Conservation (phyloP, 2,797 vertebrate species). For the Betta splendens region DNA sequence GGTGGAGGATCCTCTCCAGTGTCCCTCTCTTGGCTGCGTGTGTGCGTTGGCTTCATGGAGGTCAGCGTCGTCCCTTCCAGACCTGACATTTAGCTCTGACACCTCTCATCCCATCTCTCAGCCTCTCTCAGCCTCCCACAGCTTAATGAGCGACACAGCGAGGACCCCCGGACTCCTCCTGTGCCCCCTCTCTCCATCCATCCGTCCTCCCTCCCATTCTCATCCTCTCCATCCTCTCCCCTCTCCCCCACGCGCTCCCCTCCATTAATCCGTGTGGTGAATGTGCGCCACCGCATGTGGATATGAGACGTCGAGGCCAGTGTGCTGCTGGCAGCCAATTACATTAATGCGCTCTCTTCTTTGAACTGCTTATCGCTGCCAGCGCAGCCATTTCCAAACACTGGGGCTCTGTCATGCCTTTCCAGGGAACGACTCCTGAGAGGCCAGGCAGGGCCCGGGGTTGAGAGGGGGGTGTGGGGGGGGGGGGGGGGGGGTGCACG, state of each 20-base stretch:
- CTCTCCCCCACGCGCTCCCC: conserved; percentile 57
- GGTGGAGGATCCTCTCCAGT: conserved; percentile 35
- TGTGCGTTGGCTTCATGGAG: conserved; percentile 54
- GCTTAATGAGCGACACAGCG: conserved; percentile 80
- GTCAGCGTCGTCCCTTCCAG: conserved; percentile 65
- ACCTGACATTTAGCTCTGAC: conserved; percentile 82
- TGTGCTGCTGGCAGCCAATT: conserved; percentile 85
- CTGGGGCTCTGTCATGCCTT: conserved; percentile 78
- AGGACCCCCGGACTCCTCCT: conserved; percentile 50
- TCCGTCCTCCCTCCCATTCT: conserved; percentile 65
- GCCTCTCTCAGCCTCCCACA: conserved; percentile 65
- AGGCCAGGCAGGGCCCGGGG: conserved; percentile 59
- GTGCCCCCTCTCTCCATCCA: conserved; percentile 58
- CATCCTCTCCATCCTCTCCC: conserved; percentile 61
- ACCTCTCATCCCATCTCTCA: conserved; percentile 73
- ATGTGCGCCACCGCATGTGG: conserved; percentile 75
- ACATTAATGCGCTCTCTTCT: conserved; percentile 84
- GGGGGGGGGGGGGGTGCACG: conserved; percentile 51
- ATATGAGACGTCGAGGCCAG: conserved; percentile 76
- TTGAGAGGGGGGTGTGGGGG: conserved; percentile 56
- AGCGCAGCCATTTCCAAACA: conserved; percentile 82
- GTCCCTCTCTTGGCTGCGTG: conserved; percentile 31
- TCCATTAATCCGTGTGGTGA: conserved; percentile 76
- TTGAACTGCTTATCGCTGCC: conserved; percentile 87
- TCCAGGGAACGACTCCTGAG: conserved; percentile 75